Conservation (phyloP, 2,888 invertebrate genomes). For the Eretmocerus hayati region DNA sequence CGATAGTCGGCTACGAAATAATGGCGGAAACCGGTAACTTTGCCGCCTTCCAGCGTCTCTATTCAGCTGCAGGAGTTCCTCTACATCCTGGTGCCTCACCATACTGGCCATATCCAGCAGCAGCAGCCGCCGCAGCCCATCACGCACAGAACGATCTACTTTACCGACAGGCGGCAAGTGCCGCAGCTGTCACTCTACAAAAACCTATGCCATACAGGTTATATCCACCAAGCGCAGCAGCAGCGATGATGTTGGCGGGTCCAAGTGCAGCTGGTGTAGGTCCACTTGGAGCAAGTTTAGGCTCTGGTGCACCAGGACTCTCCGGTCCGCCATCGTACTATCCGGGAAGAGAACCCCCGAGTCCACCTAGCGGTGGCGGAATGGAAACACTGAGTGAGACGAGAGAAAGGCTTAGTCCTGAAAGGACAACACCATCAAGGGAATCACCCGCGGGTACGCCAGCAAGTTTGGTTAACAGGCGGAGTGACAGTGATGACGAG, state of each 20-base stretch:
- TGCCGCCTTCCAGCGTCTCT: constrained; percentile 94
- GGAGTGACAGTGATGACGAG: constrained; percentile 43
- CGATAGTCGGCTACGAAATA: constrained; percentile 93
- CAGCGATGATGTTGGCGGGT: constrained; percentile 62
- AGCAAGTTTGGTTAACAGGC: constrained; percentile 32
- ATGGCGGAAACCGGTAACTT: constrained; percentile 96
- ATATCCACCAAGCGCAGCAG: constrained; percentile 55
- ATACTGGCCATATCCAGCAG: constrained; percentile 51
- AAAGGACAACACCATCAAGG: constrained; percentile 32
- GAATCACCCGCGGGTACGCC: constrained; percentile 38
- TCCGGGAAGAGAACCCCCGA: constrained; percentile 19
- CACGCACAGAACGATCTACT: constrained; percentile 66
- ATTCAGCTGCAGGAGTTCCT: constrained; percentile 55
- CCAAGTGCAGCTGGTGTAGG: constrained; percentile 61
- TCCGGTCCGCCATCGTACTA: neutral
- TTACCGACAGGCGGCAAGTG: constrained; percentile 74
- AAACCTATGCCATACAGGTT: constrained; percentile 71
- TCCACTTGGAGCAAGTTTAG: constrained; percentile 50
- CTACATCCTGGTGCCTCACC: constrained; percentile 38
- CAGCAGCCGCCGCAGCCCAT: constrained; percentile 48
- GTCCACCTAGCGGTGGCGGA: constrained; percentile 24
- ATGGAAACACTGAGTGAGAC: constrained; percentile 36
- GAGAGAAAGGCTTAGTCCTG: constrained; percentile 37
- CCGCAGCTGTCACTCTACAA: constrained; percentile 69
- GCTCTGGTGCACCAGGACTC: constrained; percentile 57